Evolutionary conservation across 2,113 vertebrate genomes (phyloP).

Genomic region (Lynx canadensis): DNA sequence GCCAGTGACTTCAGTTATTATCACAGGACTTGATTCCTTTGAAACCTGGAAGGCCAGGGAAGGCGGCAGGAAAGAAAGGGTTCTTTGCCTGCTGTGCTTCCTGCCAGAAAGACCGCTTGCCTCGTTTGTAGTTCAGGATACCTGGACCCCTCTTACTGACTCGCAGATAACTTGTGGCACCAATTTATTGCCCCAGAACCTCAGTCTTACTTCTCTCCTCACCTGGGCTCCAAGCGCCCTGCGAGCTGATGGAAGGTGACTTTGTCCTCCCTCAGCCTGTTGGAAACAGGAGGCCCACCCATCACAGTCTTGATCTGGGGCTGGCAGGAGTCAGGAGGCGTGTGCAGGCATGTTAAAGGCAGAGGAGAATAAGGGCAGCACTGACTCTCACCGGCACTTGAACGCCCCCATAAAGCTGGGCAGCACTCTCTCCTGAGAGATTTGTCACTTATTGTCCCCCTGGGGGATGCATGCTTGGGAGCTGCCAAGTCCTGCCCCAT

Average conservation of each 20-base stretch:
- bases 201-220: neutral
- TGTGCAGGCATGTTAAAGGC: neutral
- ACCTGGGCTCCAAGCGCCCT: neutral
- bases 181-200: neutral
- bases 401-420: neutral
- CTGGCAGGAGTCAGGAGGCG: neutral
- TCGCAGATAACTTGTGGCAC: neutral
- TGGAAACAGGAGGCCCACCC: neutral
- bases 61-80: neutral
- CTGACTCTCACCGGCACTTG: neutral
- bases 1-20: neutral
- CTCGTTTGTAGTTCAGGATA: neutral
- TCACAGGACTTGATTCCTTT: constrained; percentile 29
- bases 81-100: neutral
- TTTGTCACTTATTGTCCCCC: neutral
- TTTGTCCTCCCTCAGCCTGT: neutral
- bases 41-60: neutral
- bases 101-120: neutral
- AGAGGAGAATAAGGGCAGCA: fast-evolving
- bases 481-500: neutral
- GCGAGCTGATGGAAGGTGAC: neutral
- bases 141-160: neutral
- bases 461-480: neutral
- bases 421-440: neutral
- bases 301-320: neutral